Base-by-base conservation (phyloP, 2,113 vertebrate genomes). In the Psittacula cyanocephala region DNA sequence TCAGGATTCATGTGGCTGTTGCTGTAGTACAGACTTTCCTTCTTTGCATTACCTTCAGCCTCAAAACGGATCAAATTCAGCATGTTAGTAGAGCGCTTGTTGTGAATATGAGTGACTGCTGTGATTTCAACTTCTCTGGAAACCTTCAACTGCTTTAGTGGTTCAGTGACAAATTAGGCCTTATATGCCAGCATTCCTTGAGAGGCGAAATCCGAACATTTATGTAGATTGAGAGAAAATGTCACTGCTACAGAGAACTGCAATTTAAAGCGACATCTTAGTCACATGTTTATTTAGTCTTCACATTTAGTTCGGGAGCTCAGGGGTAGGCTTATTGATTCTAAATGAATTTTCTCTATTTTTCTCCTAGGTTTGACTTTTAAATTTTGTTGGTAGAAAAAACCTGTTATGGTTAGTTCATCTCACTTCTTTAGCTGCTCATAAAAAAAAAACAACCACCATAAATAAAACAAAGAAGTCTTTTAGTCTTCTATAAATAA, bases 241-340 rank as follows among this genome's bases (percentile, higher is more conserved):
- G 20, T 65, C 29, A 53, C 46, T 37, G 6, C n/a, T 47, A 68
- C 29, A 59, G 6, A 57, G 7, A 27, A 49, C 15, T 50, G 4
- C 3, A 72, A 22, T 64, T 80, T 80, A 31, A 80, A 62, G 33
- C 46, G 24, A 2, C 7, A 52, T 57, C 13, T 67, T 39, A 47
- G 28, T 25, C 25, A 70, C 13, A 13, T 0, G 0, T 50, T 81
- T 74, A 29, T 63, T 72, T 49, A 74, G n/a, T 63, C 9, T 64
- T 81, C 27, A 53, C 9, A 25, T 24, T 74, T 52, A 28, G 4
- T 69, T 69, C 37, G 23, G 23, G 22, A 68, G 7, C 11, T 43
- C 3, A 3, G 13, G 4, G 7, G 1, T 57, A 44, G 20, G 25
- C 1, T 63, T 46, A 17, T 16, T 71, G 2, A 4, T 76, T 74